Base-by-base conservation (phyloP, 2,113 vertebrate genomes). In the Numenius arquata region DNA sequence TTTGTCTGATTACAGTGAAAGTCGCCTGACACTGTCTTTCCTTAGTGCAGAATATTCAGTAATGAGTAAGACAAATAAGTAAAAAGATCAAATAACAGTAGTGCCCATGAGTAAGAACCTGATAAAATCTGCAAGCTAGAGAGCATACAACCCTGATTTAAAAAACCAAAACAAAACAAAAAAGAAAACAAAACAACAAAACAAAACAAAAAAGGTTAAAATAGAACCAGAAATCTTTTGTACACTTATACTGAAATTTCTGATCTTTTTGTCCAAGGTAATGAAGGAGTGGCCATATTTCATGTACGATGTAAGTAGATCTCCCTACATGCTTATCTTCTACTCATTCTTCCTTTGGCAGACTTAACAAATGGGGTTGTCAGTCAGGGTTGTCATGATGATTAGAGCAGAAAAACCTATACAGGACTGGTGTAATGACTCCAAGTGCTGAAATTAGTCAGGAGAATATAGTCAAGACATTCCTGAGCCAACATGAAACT, bases 301-400 rank as follows among this genome's bases (percentile, higher is more conserved):
- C 75, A 17, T 2, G 18, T 10, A 3, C 22, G 11, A 4, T 6
- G 12, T 30, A 27, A 61, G 21, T n/a, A 11, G 25, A 23, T 12
- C 6, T 48, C 9, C 13, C 27, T 58, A 23, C 12, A 5, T 7
- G 6, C 19, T 25, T 32, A 34, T 25, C 29, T 41, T 79, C 52
- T 52, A 6, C 8, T 12, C 30, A 4, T 19, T 43, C 47, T 10
- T 62, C 16, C 20, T 38, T 15, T 73, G 63, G 7, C 22, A 65
- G 70, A 16, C 3, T 43, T 63, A 11, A 19, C 43, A 59, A 45
- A 9, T 12, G 30, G 21, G 12, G 8, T 2, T 74, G 29, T 53
- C 68, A 36, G 0, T 56, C 1, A 2, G 2, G 19, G 15, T 14
- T 91, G 26, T 11, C 14, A 19, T 25, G 53, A 20, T 1, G 40